Evolutionary conservation across 2,797 vertebrate genomes (phyloP), one percentile per base, ranked within the genome.

Genomic region (Myotis pilosus): DNA sequence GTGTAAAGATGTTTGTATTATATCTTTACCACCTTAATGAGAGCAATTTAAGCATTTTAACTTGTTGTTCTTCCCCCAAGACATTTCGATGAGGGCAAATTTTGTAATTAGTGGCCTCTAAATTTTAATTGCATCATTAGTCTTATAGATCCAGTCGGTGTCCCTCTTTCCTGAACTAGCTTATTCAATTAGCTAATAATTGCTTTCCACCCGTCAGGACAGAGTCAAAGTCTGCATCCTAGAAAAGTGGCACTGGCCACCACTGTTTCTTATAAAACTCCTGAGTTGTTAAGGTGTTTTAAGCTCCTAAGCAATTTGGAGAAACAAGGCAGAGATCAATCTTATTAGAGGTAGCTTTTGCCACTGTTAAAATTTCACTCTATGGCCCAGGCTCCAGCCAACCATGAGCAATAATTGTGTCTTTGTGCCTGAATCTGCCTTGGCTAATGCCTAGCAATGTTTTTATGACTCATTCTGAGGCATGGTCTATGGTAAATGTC

Each of bases 401-500:
- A 38, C 5, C 76, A 47, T 38, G 41, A 69, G 15, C 3, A 30
- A 22, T 12, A 28, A 41, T 30, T 85, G n/a, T 49, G 47, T 62
- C 72, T 76, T 66, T 79, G 60, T 49, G 28, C 41, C 72, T 82
- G 33, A 62, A 38, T 87, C 71, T 82, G 30, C 57, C 41, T 84
- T 87, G 51, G 66, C 60, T 76, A 79, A 80, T 60, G 23, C 30
- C 82, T 84, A 62, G 47, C 64, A 72, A 57, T 68, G 49, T 44
- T 92, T 84, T 90, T 68, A 84, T 95, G 90, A 96, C 62, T 95
- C 66, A 86, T 64, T 89, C n/a, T 62, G 93, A 96, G 93, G 84
- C 9, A 9, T 84, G 94, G 64, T 23, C 51, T 60, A 57, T 19
- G 74, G 51, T 82, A 94, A 86, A 94, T 94, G 71, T 88, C 75